phyloP scores from a whole-genome alignment of 2,113 vertebrate species.

The Sminthopsis crassicaudata region DNA sequence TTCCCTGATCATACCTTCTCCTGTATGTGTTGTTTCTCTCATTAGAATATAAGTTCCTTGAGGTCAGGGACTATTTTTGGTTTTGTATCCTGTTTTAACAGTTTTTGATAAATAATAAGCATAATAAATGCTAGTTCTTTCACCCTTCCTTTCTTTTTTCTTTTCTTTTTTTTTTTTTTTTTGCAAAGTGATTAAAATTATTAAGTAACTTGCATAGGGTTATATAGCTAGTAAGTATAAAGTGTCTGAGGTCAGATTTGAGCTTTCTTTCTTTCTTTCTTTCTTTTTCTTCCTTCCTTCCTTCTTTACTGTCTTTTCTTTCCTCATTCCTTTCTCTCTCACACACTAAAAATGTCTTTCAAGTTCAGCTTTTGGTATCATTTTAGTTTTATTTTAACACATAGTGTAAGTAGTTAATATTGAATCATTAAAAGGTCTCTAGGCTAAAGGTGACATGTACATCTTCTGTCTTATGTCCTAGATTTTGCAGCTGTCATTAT shows the following conservation, averaged over 20 bases:
- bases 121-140: background rate
- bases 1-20: too few species aligned
- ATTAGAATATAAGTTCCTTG: too few species aligned
- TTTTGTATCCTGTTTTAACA: background rate
- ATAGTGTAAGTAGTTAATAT: background rate
- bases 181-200: too few species aligned
- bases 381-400: conserved; percentile 22
- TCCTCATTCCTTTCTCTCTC: background rate
- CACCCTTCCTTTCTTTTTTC: background rate
- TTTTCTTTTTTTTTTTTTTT: background rate
- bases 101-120: background rate
- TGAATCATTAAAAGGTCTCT: conserved; percentile 35
- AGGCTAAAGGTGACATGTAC: background rate
- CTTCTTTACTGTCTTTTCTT: too few species aligned
- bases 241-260: too few species aligned
- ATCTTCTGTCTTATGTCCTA: conserved; percentile 22
- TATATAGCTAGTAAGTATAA: too few species aligned
- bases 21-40: too few species aligned
- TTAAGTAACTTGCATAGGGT: too few species aligned
- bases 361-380: background rate
- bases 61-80: too few species aligned
- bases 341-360: background rate
- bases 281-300: background rate
- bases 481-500: conserved; percentile 36
- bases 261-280: background rate